Evolutionary conservation across 2,113 vertebrate species (phyloP), one percentile per base, ranked within the genome.

Genomic region (Oreochromis aureus): DNA sequence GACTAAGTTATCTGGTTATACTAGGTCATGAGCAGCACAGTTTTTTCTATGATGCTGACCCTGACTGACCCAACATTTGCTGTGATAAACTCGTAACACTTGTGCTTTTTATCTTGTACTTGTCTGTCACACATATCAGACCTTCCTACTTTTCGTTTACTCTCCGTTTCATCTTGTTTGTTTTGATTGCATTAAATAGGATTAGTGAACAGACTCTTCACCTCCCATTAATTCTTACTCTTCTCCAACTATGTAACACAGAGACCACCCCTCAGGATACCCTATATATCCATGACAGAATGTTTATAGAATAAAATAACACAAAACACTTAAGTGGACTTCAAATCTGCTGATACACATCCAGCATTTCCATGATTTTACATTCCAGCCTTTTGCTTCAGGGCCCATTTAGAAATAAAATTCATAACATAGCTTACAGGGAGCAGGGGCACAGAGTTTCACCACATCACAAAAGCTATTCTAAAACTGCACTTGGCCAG

Each of bases 301-400:
- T 94, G 95, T 97, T 97, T 66, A 39, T 36, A 66, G 95, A 95
- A 94, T 97, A 93, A 95, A 92, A 96, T 95, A 96, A 95, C 91
- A 95, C 92, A 95, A 93, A 93, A 71, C 71, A 3, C 22, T 24
- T 24, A 24, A 24, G 22, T 24, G 22, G 0, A 71, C 89, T 96
- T 96, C 63, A 92, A 94, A 93, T 87, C 86, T 92, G 89, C 89
- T 93, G 85, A 90, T 39, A 89, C 88, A 91, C 93, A 93, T 93
- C 94, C 86, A 94, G 76, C 83, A 54, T 48, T 41, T 78, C 87
- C 48, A 80, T 85, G 81, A 93, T 84, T 93, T 90, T 84, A 85
- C 82, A 86, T 83, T 90, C 78, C 81, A 88, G 81, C 48, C 6
- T 89, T 32, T 80, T 83, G 91, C 92, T 90, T 78, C 2, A 7